A percentile compares a stretch with the other conserved stretches of the same genome.
Evolutionary conservation across 2,113 vertebrate species (phyloP).

Genomic region (Puntigrus tetrazona): DNA sequence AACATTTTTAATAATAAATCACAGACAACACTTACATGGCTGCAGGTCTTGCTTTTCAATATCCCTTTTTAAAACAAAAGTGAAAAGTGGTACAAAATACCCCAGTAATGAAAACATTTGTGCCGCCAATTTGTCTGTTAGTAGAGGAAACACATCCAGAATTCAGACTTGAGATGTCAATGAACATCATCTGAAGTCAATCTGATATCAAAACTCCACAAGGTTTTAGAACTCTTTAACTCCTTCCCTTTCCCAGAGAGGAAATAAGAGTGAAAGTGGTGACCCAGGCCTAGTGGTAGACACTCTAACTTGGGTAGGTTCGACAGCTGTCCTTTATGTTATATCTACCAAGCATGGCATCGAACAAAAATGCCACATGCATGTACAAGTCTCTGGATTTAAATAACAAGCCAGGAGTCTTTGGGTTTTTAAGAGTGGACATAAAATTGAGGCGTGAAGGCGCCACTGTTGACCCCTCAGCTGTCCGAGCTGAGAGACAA

Average conservation of each 20-base stretch:
- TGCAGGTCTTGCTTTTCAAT: slow-evolving; percentile 55
- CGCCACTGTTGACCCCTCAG: slow-evolving; percentile 53
- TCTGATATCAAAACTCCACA: neutral
- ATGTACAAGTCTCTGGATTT: slow-evolving; percentile 16
- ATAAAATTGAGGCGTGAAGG: slow-evolving; percentile 48
- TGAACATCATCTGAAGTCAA: slow-evolving; percentile 17
- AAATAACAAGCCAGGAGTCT: slow-evolving; percentile 51
- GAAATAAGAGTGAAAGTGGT: slow-evolving; percentile 47
- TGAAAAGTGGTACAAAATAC: slow-evolving; percentile 64
- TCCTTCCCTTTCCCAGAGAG: neutral
- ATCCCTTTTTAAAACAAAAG: slow-evolving; percentile 65
- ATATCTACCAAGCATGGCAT: slow-evolving; percentile 1
- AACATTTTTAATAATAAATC: too few species aligned
- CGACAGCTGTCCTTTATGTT: slow-evolving; percentile 57
- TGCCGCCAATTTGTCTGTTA: slow-evolving; percentile 48
- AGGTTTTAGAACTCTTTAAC: neutral
- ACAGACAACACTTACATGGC: slow-evolving; percentile 64
- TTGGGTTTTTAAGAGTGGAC: slow-evolving; percentile 23
- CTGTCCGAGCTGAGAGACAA: slow-evolving; percentile 58
- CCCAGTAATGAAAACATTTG: slow-evolving; percentile 67
- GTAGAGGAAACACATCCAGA: slow-evolving; percentile 54
- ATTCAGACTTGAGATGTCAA: slow-evolving; percentile 37
- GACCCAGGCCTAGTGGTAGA: slow-evolving; percentile 34
- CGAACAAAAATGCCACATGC: slow-evolving; percentile 34
- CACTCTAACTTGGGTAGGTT: slow-evolving; percentile 41